Evolutionary conservation across 1,140 invertebrate genomes (phyloP).

Genomic region (Pollicipes pollicipes): DNA sequence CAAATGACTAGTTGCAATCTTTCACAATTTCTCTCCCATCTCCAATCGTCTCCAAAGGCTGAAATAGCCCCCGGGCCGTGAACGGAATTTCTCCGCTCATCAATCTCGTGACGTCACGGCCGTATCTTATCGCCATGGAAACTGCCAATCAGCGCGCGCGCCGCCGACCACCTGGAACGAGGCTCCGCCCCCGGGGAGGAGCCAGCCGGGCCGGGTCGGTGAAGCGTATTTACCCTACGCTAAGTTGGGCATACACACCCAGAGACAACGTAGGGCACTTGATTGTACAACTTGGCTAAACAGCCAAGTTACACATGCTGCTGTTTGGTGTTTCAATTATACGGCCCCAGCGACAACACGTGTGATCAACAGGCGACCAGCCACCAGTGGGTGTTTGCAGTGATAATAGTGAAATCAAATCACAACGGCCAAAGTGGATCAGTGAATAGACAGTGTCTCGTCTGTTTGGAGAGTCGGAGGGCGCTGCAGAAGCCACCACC

Average conservation of each 20-base stretch:
- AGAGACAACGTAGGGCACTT: neutral
- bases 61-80: neutral
- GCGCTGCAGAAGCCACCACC: no score
- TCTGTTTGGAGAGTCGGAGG: no score
- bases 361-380: neutral
- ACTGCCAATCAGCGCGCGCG: neutral
- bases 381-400: neutral
- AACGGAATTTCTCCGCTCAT: neutral
- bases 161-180: neutral
- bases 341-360: neutral
- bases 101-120: neutral
- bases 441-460: neutral
- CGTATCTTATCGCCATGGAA: neutral
- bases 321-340: constrained; percentile 2
- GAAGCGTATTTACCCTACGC: constrained; percentile 1
- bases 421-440: neutral
- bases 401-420: constrained; percentile 2
- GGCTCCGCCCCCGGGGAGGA: neutral
- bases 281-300: constrained; percentile 5
- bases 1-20: neutral
- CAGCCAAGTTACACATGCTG: constrained; percentile 1
- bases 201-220: neutral
- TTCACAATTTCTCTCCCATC: neutral
- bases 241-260: constrained; percentile 1
- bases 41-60: neutral